Percentiles rank a stretch among this genome's conserved stretches.
phyloP scores from a whole-genome alignment of 2,113 vertebrate genomes.

The Eretmochelys imbricata region DNA sequence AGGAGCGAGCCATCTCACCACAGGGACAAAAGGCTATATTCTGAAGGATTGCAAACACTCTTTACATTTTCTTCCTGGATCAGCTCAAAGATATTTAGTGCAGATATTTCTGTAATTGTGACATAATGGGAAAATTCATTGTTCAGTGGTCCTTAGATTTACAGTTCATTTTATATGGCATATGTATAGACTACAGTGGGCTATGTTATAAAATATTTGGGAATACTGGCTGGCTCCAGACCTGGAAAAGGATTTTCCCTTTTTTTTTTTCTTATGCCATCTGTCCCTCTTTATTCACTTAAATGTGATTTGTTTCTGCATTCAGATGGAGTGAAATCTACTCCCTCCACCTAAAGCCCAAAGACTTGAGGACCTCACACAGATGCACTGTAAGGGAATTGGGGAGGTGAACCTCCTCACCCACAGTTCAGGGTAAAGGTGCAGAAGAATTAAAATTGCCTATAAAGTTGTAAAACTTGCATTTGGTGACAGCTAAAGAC shows the following conservation, averaged over 20 bases:
- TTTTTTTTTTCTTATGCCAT: not conserved
- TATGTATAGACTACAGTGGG: not conserved
- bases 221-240: not conserved
- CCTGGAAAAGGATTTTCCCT: not conserved
- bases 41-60: not conserved
- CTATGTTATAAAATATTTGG: not conserved
- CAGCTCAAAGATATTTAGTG: not conserved
- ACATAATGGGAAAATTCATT: not conserved
- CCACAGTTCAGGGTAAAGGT: not conserved
- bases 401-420: not conserved
- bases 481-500: not conserved
- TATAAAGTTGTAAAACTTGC: not conserved
- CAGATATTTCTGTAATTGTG: not conserved
- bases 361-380: not conserved
- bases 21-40: not conserved
- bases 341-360: not conserved
- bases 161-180: not conserved
- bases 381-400: not conserved
- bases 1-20: accelerated
- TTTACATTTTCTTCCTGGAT: not conserved
- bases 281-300: not conserved
- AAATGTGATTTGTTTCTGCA: not conserved
- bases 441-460: not conserved
- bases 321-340: not conserved
- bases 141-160: not conserved